Percentiles rank a stretch among this genome's conserved stretches.
phyloP scores from a whole-genome alignment of 2,113 vertebrate species.

The Melanerpes formicivorus region DNA sequence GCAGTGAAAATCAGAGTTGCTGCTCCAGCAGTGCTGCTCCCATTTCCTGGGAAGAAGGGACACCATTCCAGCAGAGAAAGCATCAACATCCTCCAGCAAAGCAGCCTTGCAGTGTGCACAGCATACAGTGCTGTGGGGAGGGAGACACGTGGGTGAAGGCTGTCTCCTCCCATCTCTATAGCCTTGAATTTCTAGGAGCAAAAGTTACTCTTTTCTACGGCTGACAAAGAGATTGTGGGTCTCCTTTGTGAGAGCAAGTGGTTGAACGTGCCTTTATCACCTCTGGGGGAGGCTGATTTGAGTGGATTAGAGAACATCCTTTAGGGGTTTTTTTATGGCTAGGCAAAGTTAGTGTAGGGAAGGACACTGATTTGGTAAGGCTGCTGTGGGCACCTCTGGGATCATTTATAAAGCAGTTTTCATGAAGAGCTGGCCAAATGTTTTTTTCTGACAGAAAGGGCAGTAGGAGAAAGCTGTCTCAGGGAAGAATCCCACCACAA shows the following conservation, averaged over 20 bases:
- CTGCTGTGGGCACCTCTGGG: not conserved
- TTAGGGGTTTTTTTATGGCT: not conserved
- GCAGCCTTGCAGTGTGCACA: not conserved
- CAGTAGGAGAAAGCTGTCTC: not conserved
- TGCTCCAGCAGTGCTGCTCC: not conserved
- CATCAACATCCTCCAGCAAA: not conserved
- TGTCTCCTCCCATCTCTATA: not conserved
- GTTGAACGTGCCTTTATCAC: not conserved
- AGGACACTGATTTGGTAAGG: not conserved
- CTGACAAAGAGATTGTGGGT: not conserved
- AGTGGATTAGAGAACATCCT: not conserved
- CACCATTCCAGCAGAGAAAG: not conserved
- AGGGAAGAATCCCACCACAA: not conserved
- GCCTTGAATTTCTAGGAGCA: not conserved
- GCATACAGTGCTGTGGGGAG: fast-evolving
- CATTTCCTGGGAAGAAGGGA: not conserved
- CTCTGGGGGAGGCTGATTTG: not conserved
- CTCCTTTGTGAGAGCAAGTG: not conserved
- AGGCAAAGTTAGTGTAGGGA: not conserved
- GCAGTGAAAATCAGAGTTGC: conserved; percentile 14
- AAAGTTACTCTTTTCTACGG: not conserved
- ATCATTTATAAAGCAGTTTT: not conserved
- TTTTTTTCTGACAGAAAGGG: not conserved
- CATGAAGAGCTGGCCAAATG: not conserved
- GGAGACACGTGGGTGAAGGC: not conserved